Percentiles rank a stretch among this genome's conserved stretches.
Evolutionary conservation across 2,113 vertebrate genomes (phyloP).

Genomic region (Neolamprologus cancellatus): DNA sequence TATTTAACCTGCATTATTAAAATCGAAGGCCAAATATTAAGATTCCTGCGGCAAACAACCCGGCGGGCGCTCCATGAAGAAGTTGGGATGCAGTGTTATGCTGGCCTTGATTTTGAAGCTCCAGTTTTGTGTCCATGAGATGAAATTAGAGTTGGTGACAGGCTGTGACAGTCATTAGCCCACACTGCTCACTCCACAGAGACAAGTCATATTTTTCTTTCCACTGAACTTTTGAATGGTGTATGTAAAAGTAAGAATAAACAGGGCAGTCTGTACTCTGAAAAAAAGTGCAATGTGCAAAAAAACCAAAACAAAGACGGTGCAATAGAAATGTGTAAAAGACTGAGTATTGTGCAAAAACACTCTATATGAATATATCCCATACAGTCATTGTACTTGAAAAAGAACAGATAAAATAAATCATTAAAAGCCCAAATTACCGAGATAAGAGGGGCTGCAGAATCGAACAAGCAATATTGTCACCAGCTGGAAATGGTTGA

Average conservation of each 20-base stretch:
- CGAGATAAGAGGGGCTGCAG: background rate
- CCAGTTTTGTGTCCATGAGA: background rate
- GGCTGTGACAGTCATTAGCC: background rate
- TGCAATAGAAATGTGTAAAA: background rate
- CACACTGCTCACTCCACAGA: background rate
- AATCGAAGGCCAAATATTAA: background rate
- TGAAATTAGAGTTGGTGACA: background rate
- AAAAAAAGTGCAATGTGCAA: background rate
- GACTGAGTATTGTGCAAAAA: background rate
- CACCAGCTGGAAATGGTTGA: background rate
- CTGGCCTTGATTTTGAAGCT: background rate
- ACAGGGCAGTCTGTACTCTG: background rate
- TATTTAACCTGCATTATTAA: accelerated
- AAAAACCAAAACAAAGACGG: background rate
- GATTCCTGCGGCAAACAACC: background rate
- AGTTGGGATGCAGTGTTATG: too few species aligned
- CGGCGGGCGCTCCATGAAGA: accelerated
- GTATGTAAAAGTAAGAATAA: background rate
- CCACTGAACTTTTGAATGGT: background rate
- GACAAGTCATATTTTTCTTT: background rate
- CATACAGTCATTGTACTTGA: background rate
- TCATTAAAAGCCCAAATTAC: background rate
- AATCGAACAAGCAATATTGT: background rate
- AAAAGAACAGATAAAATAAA: background rate
- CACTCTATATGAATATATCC: background rate